A percentile compares a stretch with the other conserved stretches of the same genome.
phyloP scores from a whole-genome alignment of 1,140 invertebrate genomes.

The Saccostrea glomerata region DNA sequence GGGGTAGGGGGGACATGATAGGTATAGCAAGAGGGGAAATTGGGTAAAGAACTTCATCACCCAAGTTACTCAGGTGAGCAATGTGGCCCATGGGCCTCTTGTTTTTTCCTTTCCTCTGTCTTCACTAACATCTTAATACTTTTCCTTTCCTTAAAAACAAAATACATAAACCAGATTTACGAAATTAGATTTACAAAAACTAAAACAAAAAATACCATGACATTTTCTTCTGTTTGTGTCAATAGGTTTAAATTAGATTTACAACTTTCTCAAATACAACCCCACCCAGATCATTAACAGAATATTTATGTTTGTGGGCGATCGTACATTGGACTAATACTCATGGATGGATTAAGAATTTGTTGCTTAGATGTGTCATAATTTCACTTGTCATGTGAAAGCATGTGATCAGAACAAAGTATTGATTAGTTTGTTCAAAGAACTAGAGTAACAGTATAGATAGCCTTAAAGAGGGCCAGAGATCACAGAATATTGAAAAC shows the following conservation, averaged over 20 bases:
- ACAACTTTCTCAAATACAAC: background rate
- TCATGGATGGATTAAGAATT: background rate
- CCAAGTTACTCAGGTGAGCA: too few relatives aligned
- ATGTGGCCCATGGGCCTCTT: too few relatives aligned
- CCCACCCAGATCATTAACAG: background rate
- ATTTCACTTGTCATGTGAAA: background rate
- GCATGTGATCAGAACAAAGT: slow-evolving; percentile 1
- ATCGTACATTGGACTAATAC: background rate
- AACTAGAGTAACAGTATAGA: background rate
- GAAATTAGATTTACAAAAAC: background rate
- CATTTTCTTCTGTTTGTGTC: background rate
- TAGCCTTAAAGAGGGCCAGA: background rate
- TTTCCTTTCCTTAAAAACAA: too few relatives aligned
- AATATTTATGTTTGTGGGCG: background rate
- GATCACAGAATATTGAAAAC: background rate
- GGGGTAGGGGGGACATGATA: too few relatives aligned
- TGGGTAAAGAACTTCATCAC: too few relatives aligned
- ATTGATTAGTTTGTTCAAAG: slow-evolving; percentile 20
- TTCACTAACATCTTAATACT: background rate
- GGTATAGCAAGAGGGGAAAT: too few relatives aligned
- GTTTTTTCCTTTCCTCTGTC: background rate
- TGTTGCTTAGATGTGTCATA: background rate
- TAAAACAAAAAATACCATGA: background rate
- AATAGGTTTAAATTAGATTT: background rate
- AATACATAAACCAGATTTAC: background rate